Conservation (phyloP, 2,113 vertebrate species). For the Reinhardtius hippoglossoides region DNA sequence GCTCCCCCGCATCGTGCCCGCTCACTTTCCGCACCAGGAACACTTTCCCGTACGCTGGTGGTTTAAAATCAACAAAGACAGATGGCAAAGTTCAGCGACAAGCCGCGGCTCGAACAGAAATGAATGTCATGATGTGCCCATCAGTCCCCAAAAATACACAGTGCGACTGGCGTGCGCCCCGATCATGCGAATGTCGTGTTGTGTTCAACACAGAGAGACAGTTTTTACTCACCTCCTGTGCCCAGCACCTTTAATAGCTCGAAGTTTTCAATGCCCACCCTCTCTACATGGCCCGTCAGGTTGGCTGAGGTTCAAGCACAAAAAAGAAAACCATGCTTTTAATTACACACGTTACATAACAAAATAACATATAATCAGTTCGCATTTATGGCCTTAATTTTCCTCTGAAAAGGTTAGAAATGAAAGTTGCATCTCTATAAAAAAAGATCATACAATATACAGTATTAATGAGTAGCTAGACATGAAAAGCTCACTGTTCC, state of each 20-base stretch:
- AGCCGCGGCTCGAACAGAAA: too few species aligned
- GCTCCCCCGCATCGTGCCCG: slow-evolving; percentile 91
- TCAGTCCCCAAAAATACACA: too few species aligned
- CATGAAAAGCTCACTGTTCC: neutral
- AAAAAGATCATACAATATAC: neutral
- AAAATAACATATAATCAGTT: neutral
- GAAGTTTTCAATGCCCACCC: slow-evolving; percentile 98
- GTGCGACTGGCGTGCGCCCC: too few species aligned
- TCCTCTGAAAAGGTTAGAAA: too few species aligned
- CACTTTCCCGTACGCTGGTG: slow-evolving; percentile 94
- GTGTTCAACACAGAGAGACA: too few species aligned
- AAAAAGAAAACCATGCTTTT: neutral
- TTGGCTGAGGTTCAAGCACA: slow-evolving; percentile 85
- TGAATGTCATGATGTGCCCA: too few species aligned
- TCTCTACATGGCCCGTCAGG: slow-evolving; percentile 95
- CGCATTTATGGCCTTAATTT: too few species aligned
- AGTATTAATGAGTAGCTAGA: neutral
- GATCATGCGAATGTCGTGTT: neutral
- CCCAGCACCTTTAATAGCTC: slow-evolving; percentile 96
- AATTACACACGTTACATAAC: neutral
- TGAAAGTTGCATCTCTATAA: neutral
- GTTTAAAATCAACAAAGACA: slow-evolving; percentile 27
- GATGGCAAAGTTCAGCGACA: slow-evolving; percentile 9
- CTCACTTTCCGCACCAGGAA: slow-evolving; percentile 97
- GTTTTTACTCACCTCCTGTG: slow-evolving; percentile 91